Base-by-base conservation (phyloP, 1,140 invertebrate genomes). In the Tribolium castaneum region DNA sequence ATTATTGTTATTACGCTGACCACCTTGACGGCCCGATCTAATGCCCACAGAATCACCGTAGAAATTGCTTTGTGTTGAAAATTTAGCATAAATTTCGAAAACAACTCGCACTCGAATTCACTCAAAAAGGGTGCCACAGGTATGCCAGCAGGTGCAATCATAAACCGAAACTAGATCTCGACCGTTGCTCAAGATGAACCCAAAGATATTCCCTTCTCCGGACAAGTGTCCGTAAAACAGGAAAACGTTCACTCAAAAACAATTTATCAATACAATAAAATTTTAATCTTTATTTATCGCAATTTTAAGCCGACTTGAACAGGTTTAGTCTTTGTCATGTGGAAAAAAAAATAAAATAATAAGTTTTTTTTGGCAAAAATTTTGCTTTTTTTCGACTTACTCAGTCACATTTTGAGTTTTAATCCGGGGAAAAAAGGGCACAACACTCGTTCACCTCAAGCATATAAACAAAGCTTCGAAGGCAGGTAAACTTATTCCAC, bases 131-230 rank as follows among this genome's bases (percentile, higher is more conserved):
- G 59, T 66, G 59, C 30, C 30, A n/a, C n/a, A 66, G 59, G 30
- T 35, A 66, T 14, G 4, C 12, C 59, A 66, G 59, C 59, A 66
- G 59, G 59, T 66, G 59, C 30, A 39, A 66, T 35, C 59, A 25
- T 59, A 59, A 19, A 59, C 54, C 54, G 54, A 59, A 59, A 59
- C 54, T 59, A 59, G 59, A 66, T 66, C 59, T 66, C 10, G 59
- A 66, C 59, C 59, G 59, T 66, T 66, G 59, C 3, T 39, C 9
- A 4, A 52, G 51, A 52, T 52, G 51, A 52, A 19, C 6, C 7
- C 9, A 45, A 45, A 45, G 34, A 39, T 39, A 51, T 52, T 19
- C 3, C 10, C 59, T 34, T 35, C 59, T 66, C 59, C 12, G 14
- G 14, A 66, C 25, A 66, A 66, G 30, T 66, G 30, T 59, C 4